Percentiles rank a stretch among this genome's conserved stretches.
Conservation (phyloP, 2,797 vertebrate genomes). For the Gallinago stenura region DNA sequence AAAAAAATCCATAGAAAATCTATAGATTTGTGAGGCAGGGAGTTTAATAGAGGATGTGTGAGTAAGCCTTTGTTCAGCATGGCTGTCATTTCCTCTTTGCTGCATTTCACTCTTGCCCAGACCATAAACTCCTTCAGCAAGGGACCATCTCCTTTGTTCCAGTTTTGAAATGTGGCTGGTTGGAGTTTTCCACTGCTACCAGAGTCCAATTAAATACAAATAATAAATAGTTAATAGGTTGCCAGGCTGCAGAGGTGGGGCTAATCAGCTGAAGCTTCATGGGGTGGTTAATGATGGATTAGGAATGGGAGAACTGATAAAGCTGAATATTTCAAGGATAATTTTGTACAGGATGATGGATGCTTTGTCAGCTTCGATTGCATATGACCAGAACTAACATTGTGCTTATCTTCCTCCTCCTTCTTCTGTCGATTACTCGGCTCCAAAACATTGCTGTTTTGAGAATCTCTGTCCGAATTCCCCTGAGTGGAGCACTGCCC, state of each 20-base stretch:
- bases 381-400: slow-evolving; percentile 15
- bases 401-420: slow-evolving; percentile 39
- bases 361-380: slow-evolving; percentile 59
- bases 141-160: slow-evolving; percentile 44
- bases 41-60: background rate
- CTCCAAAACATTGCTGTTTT: background rate
- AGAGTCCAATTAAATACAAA: slow-evolving; percentile 49
- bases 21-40: background rate
- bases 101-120: slow-evolving; percentile 17
- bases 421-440: background rate
- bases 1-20: background rate
- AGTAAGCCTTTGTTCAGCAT: slow-evolving; percentile 28
- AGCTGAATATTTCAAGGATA: slow-evolving; percentile 58
- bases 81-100: slow-evolving; percentile 25
- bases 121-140: slow-evolving; percentile 8
- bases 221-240: slow-evolving; percentile 67
- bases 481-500: background rate
- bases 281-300: slow-evolving; percentile 58
- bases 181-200: slow-evolving; percentile 8
- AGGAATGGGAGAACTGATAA: slow-evolving; percentile 58
- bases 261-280: slow-evolving; percentile 55
- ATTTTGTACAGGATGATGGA: slow-evolving; percentile 49
- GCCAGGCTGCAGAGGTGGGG: slow-evolving; percentile 40
- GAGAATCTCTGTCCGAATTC: slow-evolving; percentile 2
- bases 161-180: background rate